Conservation (phyloP, 1,140 invertebrate genomes). For the Pachypeltis micranthus region DNA sequence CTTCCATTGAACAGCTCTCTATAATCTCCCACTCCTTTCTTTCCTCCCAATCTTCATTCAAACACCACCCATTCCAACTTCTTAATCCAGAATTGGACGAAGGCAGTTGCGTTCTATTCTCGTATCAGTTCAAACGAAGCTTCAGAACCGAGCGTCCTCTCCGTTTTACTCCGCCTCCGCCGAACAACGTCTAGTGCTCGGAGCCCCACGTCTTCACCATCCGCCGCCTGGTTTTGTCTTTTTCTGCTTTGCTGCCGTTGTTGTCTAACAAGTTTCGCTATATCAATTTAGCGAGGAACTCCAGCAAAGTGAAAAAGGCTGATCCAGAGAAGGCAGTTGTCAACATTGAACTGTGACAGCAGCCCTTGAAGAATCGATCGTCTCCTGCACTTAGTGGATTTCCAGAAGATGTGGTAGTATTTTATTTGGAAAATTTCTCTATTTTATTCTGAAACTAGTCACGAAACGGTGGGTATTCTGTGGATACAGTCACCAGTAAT, state of each 20-base stretch:
- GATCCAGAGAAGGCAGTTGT: constrained; percentile 3
- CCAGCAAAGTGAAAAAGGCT: constrained; percentile 8
- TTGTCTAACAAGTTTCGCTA: neutral
- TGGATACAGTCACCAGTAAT: too few relatives aligned
- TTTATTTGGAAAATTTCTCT: too few relatives aligned
- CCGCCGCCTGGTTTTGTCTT: constrained; percentile 3
- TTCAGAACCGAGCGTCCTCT: neutral
- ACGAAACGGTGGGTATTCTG: too few relatives aligned
- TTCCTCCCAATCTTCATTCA: neutral
- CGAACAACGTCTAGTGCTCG: neutral
- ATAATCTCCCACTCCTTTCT: too few relatives aligned
- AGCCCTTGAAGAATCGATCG: too few relatives aligned
- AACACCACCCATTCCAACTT: neutral
- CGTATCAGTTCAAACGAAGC: neutral
- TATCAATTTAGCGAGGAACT: neutral
- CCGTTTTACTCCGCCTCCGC: too few relatives aligned
- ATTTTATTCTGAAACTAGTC: too few relatives aligned
- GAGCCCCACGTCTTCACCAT: neutral
- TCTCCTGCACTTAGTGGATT: too few relatives aligned
- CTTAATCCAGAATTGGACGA: constrained; percentile 4
- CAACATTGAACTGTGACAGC: too few relatives aligned
- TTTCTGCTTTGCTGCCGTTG: constrained; percentile 9
- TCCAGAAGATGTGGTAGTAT: too few relatives aligned
- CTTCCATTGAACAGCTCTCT: too few relatives aligned
- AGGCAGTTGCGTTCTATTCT: neutral